phyloP scores from a whole-genome alignment of 2,113 vertebrate species.

The Podarcis cretensis region DNA sequence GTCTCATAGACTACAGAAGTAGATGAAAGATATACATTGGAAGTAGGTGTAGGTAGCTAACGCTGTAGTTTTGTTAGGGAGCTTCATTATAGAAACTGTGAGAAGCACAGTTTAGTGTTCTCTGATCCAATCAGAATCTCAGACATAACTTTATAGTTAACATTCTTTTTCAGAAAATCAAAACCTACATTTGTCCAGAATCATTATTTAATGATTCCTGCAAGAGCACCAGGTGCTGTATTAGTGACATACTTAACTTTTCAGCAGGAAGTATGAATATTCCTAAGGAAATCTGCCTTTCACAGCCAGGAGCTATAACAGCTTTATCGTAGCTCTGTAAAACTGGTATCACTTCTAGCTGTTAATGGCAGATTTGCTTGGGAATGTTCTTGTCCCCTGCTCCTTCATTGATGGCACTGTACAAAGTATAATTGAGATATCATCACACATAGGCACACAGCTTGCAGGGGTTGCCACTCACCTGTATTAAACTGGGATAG shows the following conservation, averaged over 20 bases:
- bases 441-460: not conserved
- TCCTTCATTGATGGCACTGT: too few species aligned
- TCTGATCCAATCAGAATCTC: slow-evolving; percentile 26
- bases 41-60: not conserved
- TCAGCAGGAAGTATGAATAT: not conserved
- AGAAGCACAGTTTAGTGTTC: slow-evolving; percentile 18
- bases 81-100: not conserved
- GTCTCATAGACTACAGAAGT: not conserved
- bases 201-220: slow-evolving; percentile 25
- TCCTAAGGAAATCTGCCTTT: not conserved
- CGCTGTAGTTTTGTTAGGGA: not conserved
- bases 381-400: too few species aligned
- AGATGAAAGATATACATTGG: not conserved
- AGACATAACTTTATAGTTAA: slow-evolving; percentile 12
- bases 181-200: not conserved
- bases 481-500: not conserved
- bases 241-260: not conserved
- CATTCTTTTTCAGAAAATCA: not conserved
- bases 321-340: not conserved
- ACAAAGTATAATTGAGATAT: not conserved
- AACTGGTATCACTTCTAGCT: too few species aligned
- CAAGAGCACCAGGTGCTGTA: not conserved
- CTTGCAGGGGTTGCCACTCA: not conserved
- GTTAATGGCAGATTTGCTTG: too few species aligned
- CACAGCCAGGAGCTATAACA: not conserved